Percentiles rank a stretch among this genome's conserved stretches.
phyloP scores from a whole-genome alignment of 2,888 invertebrate genomes.

The Polymixis flavicincta region DNA sequence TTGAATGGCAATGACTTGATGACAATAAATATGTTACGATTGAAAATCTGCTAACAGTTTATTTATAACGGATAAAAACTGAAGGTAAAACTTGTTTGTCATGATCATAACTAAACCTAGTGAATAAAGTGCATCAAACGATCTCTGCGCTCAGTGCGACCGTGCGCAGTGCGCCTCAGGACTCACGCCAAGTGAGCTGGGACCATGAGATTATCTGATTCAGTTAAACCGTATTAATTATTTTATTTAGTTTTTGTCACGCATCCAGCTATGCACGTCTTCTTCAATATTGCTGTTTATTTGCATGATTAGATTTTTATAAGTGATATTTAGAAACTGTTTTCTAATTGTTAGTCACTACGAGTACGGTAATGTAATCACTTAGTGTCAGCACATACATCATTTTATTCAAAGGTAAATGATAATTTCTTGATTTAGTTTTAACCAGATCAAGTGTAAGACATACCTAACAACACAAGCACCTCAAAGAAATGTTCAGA shows the following conservation, averaged over 20 bases:
- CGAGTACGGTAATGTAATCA: constrained; percentile 84
- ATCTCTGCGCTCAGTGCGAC: constrained; percentile 72
- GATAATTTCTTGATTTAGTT: constrained; percentile 76
- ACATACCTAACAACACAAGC: constrained; percentile 72
- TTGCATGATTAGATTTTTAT: constrained; percentile 87
- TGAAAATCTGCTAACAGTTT: constrained; percentile 86
- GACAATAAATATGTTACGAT: constrained; percentile 78
- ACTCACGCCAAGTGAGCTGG: constrained; percentile 71
- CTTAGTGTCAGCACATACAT: constrained; percentile 89
- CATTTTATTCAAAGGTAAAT: constrained; percentile 86
- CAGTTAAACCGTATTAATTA: constrained; percentile 78
- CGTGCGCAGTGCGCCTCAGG: constrained; percentile 44
- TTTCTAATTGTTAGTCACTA: constrained; percentile 87
- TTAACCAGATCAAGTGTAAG: constrained; percentile 87
- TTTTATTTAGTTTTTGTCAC: constrained; percentile 88
- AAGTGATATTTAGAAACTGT: constrained; percentile 75
- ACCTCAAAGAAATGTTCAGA: constrained; percentile 66
- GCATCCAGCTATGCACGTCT: constrained; percentile 90
- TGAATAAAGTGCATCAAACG: constrained; percentile 79
- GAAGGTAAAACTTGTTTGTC: constrained; percentile 85
- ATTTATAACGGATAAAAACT: constrained; percentile 84
- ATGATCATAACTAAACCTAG: constrained; percentile 85
- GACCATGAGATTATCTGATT: constrained; percentile 79
- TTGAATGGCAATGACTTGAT: constrained; percentile 84
- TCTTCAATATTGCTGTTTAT: constrained; percentile 88